Percentiles rank a stretch among this genome's conserved stretches.
Evolutionary conservation across 1,140 invertebrate species (phyloP).

Genomic region (Metopolophium dirhodum): DNA sequence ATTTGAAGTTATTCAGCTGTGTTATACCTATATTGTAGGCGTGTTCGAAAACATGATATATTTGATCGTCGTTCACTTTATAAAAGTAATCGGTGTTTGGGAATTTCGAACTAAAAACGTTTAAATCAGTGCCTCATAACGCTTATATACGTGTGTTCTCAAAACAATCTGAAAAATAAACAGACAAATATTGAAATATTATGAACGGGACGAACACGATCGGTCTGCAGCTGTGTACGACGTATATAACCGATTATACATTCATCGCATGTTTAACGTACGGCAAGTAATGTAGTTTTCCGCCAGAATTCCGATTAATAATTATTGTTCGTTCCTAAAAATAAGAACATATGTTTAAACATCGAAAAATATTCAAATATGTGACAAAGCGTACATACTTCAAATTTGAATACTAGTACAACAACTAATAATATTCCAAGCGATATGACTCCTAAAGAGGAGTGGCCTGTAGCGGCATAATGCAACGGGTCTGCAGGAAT

Average conservation of each 20-base stretch:
- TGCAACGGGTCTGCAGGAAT: neutral
- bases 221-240: neutral
- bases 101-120: neutral
- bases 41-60: neutral
- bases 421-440: neutral
- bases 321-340: neutral
- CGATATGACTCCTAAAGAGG: neutral
- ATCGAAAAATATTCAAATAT: neutral
- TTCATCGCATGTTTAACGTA: neutral
- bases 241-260: neutral
- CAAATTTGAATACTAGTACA: constrained; percentile 5
- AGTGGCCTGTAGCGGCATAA: neutral
- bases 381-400: neutral
- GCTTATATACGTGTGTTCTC: neutral
- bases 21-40: neutral
- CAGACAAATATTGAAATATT: neutral
- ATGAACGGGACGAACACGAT: neutral
- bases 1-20: neutral
- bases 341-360: neutral
- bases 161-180: neutral
- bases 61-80: neutral
- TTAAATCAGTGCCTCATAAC: neutral
- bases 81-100: neutral
- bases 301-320: neutral
- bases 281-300: neutral